A percentile compares a stretch with the other conserved stretches of the same genome.
phyloP scores from a whole-genome alignment of 2,888 invertebrate species.

The Trichogramma evanescens region DNA sequence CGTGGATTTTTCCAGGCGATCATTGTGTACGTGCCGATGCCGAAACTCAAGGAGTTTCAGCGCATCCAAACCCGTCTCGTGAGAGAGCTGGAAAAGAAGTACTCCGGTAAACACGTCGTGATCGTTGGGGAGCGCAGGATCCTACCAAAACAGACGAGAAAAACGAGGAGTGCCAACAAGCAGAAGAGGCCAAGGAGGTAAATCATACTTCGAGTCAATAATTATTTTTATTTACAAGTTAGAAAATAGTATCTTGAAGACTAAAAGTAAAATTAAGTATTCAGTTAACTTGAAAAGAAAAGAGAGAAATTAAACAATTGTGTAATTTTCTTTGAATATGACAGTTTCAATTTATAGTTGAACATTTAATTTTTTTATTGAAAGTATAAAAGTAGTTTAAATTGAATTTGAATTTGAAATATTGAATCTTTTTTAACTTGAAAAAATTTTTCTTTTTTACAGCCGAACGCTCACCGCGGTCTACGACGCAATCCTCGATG shows the following conservation, averaged over 20 bases:
- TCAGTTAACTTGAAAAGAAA: too few relatives aligned
- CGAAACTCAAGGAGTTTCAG: slow-evolving; percentile 94
- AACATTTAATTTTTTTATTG: too few relatives aligned
- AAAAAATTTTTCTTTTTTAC: slow-evolving; percentile 22
- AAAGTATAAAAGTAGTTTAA: too few relatives aligned
- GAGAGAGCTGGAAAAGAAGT: slow-evolving; percentile 97
- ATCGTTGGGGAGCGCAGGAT: slow-evolving; percentile 97
- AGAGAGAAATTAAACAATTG: too few relatives aligned
- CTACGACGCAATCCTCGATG: slow-evolving; percentile 94
- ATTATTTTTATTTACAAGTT: neutral
- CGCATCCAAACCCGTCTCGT: slow-evolving; percentile 95
- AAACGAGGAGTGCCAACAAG: slow-evolving; percentile 70
- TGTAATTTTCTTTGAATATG: too few relatives aligned
- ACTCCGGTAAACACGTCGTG: slow-evolving; percentile 97
- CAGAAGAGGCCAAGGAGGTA: slow-evolving; percentile 68
- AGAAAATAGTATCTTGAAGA: neutral
- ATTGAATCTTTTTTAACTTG: too few relatives aligned
- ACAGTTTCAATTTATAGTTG: too few relatives aligned
- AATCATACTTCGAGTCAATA: neutral
- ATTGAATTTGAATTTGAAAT: too few relatives aligned
- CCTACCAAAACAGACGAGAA: slow-evolving; percentile 93
- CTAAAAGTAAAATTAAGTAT: too few relatives aligned
- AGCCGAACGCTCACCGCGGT: slow-evolving; percentile 92
- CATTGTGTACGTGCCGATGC: slow-evolving; percentile 98
- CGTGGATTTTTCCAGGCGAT: slow-evolving; percentile 62